Evolutionary conservation across 2,888 invertebrate species (phyloP).

Genomic region (Euphydryas editha): DNA sequence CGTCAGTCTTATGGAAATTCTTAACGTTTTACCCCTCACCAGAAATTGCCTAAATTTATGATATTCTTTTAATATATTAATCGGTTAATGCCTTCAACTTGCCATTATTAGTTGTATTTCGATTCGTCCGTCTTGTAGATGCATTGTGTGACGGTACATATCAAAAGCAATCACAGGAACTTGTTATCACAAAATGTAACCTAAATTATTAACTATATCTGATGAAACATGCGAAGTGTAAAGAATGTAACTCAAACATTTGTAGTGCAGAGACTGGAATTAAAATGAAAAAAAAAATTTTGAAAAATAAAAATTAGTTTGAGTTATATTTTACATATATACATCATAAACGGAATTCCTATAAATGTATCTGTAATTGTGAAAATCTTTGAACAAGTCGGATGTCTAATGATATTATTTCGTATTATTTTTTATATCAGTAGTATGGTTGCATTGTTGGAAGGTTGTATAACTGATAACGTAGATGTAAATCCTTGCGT

Average conservation of each 20-base stretch:
- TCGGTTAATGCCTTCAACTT: slow-evolving; percentile 72
- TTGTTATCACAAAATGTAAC: slow-evolving; percentile 45
- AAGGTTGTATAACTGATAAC: slow-evolving; percentile 42
- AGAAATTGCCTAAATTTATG: slow-evolving; percentile 73
- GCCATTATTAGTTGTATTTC: slow-evolving; percentile 55
- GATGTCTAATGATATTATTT: slow-evolving; percentile 25
- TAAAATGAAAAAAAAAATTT: not conserved
- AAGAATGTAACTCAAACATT: slow-evolving; percentile 24
- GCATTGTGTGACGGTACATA: slow-evolving; percentile 73
- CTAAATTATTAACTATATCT: slow-evolving; percentile 10
- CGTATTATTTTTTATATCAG: slow-evolving; percentile 30
- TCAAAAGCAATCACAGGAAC: slow-evolving; percentile 68
- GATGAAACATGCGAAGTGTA: slow-evolving; percentile 18
- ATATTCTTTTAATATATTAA: slow-evolving; percentile 66
- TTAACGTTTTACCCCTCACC: slow-evolving; percentile 58
- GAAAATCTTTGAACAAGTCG: slow-evolving; percentile 13
- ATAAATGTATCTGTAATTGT: slow-evolving; percentile 11
- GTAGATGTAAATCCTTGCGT: slow-evolving; percentile 35
- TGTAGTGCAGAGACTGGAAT: not conserved
- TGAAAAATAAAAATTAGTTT: slow-evolving; percentile 12
- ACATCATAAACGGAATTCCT: slow-evolving; percentile 1
- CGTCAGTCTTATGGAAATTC: slow-evolving; percentile 75
- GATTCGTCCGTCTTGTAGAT: slow-evolving; percentile 48
- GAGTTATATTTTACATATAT: slow-evolving; percentile 29
- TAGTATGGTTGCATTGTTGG: slow-evolving; percentile 41